These are phyloP conservation scores for Sebastes nivosus DNA, from an alignment of 2,797 vertebrate species.

Conservation along the genomic window DNA sequence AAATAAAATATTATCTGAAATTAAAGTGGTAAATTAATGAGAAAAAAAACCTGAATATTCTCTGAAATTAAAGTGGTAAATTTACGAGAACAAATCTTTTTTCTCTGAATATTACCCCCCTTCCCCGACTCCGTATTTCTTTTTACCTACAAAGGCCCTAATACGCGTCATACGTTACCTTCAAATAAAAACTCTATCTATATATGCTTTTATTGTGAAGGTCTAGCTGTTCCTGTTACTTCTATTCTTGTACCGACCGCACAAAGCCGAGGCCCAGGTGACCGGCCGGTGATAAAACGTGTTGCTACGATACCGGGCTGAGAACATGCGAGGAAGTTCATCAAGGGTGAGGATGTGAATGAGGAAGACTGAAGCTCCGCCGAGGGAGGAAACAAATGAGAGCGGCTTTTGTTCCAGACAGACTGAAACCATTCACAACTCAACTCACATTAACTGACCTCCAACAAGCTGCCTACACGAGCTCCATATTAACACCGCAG, in stretches of 20 bases:
- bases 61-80: no score
- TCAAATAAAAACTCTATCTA: background rate
- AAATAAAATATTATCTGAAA: no score
- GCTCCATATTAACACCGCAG: no score
- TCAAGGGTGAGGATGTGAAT: constrained; percentile 85
- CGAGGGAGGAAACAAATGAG: constrained; percentile 47
- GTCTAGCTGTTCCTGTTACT: background rate
- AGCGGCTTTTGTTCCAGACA: constrained; percentile 60
- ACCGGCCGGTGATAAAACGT: constrained; percentile 82
- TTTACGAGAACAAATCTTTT: no score
- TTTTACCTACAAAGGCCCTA: no score
- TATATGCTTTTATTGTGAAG: background rate
- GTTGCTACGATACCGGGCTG: constrained; percentile 89
- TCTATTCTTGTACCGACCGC: background rate
- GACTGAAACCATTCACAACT: constrained; percentile 60
- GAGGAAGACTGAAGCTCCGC: constrained; percentile 62
- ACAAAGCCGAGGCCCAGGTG: constrained; percentile 59
- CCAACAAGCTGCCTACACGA: no score
- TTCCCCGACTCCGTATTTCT: no score
- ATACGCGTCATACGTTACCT: no score
- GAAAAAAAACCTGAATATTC: no score
- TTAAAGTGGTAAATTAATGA: no score
- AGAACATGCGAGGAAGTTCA: constrained; percentile 84
- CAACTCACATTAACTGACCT: no score
- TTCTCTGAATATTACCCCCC: no score